A percentile compares a stretch with the other conserved stretches of the same genome.
Conservation (phyloP, 2,797 vertebrate genomes). For the Halcyon chelicuti region DNA sequence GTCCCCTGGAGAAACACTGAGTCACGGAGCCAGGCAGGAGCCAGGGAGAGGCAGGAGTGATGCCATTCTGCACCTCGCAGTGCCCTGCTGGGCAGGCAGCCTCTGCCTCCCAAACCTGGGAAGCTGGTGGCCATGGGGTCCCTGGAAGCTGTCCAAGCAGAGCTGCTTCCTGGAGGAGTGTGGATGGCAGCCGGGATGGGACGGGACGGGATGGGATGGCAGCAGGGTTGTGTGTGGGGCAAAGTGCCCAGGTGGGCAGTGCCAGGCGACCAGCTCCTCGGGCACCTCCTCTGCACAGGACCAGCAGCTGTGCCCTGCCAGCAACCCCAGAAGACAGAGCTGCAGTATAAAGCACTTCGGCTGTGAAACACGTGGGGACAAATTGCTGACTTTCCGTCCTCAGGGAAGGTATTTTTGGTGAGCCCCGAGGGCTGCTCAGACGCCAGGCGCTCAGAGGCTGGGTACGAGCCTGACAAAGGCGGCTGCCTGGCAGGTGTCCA, state of each 20-base stretch:
- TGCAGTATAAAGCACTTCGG: background rate
- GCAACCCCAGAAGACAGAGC: background rate
- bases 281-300: background rate
- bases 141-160: fast-evolving
- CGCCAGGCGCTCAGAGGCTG: background rate
- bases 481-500: background rate
- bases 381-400: background rate
- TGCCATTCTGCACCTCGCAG: background rate
- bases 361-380: background rate
- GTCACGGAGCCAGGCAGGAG: background rate
- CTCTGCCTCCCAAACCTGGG: background rate
- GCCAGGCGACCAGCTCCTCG: background rate
- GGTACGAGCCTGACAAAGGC: background rate
- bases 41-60: background rate
- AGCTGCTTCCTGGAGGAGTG: fast-evolving
- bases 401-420: background rate
- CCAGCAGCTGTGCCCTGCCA: fast-evolving
- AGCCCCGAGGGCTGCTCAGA: background rate
- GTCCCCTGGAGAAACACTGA: background rate
- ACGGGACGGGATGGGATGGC: background rate
- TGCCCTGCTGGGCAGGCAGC: background rate
- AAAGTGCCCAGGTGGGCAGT: background rate
- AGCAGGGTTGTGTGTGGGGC: background rate
- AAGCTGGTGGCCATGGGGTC: background rate
- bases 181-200: background rate